Conservation (phyloP, 2,113 vertebrate genomes). For the Heterocephalus glaber region DNA sequence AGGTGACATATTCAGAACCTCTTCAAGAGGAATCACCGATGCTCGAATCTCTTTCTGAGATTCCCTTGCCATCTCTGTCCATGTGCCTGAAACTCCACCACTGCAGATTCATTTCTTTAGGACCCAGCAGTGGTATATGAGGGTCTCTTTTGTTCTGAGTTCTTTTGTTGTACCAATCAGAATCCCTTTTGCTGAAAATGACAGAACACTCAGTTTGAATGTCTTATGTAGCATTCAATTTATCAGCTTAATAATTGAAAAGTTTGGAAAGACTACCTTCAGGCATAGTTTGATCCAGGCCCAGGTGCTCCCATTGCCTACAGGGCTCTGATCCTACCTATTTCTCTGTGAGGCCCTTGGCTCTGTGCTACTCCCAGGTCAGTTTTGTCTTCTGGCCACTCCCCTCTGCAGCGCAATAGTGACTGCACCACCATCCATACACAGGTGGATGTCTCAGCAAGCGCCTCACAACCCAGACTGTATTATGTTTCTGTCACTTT, state of each 20-base stretch:
- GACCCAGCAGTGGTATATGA: not conserved
- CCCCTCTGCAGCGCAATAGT: fast-evolving
- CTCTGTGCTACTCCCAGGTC: not conserved
- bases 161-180: not conserved
- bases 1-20: not conserved
- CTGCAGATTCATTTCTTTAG: not conserved
- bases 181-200: not conserved
- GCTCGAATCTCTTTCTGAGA: not conserved
- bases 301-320: fast-evolving
- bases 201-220: not conserved
- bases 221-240: not conserved
- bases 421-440: not conserved
- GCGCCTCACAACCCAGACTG: not conserved
- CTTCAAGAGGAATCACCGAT: not conserved
- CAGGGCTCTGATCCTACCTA: not conserved
- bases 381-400: not conserved
- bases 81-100: not conserved
- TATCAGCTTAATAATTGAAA: not conserved
- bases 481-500: not conserved
- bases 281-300: not conserved
- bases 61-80: not conserved
- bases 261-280: not conserved
- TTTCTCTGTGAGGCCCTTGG: not conserved
- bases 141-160: not conserved
- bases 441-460: not conserved